Conservation (phyloP, 2,888 invertebrate genomes). For the Drepana falcataria region DNA sequence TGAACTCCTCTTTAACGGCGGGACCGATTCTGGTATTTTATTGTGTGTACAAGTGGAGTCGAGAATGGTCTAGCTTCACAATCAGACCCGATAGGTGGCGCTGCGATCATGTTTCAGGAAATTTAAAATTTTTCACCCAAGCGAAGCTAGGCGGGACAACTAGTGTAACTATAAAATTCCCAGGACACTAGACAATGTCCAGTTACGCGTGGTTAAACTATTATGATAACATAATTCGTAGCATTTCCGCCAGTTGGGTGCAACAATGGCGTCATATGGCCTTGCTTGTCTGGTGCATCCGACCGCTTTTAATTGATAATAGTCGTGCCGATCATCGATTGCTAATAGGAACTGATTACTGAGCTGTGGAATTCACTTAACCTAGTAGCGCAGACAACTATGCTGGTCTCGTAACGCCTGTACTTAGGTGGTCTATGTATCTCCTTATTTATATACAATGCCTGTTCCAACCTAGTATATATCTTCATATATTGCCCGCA, state of each 20-base stretch:
- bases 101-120: too few relatives aligned
- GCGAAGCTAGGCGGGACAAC: too few relatives aligned
- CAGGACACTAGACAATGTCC: conserved; percentile 26
- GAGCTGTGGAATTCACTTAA: not conserved
- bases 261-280: conserved; percentile 8
- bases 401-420: not conserved
- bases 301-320: conserved; percentile 44
- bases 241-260: conserved; percentile 41
- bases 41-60: too few relatives aligned
- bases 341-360: conserved; percentile 13
- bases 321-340: conserved; percentile 31
- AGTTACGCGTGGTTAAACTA: conserved; percentile 32
- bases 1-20: too few relatives aligned
- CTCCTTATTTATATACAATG: too few relatives aligned
- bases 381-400: not conserved
- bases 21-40: too few relatives aligned
- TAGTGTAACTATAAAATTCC: conserved; percentile 9
- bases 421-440: too few relatives aligned
- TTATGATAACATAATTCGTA: conserved; percentile 50
- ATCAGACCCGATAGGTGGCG: too few relatives aligned
- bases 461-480: too few relatives aligned
- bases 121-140: too few relatives aligned
- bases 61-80: too few relatives aligned
- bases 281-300: conserved; percentile 31
- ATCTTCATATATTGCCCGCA: too few relatives aligned